Percentiles rank a stretch among this genome's conserved stretches.
These are phyloP conservation scores for Sycophila sp. DNA, from an alignment of 1,140 invertebrate species.

Conservation along the genomic window DNA sequence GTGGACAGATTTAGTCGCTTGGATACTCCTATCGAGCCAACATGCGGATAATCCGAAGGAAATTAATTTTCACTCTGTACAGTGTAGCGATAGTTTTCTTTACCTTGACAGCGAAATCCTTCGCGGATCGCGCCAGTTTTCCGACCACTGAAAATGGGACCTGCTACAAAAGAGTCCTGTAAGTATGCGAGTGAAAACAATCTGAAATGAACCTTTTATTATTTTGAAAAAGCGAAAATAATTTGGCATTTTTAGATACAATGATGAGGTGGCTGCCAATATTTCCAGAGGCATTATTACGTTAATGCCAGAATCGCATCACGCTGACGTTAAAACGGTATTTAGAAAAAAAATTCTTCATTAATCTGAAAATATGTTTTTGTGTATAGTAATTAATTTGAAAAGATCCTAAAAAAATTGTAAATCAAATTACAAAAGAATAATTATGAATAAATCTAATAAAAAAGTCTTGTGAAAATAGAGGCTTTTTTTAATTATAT, in stretches of 20 bases:
- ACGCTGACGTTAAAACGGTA: constrained; percentile 14
- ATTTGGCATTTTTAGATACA: constrained; percentile 40
- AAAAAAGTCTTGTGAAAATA: not conserved
- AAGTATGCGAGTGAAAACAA: constrained; percentile 43
- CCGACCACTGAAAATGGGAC: constrained; percentile 50
- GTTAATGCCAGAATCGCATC: constrained; percentile 32
- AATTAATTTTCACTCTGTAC: not conserved
- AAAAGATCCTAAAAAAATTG: not conserved
- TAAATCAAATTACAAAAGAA: not conserved
- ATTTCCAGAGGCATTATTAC: constrained; percentile 43
- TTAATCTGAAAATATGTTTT: too few species aligned
- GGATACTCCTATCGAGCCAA: not conserved
- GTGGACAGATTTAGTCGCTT: constrained; percentile 1
- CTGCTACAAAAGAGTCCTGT: constrained; percentile 60
- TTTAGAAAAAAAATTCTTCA: too few species aligned
- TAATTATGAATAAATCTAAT: not conserved
- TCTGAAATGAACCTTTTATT: not conserved
- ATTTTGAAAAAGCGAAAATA: not conserved
- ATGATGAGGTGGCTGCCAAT: constrained; percentile 39
- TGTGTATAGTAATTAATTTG: too few species aligned
- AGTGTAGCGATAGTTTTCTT: not conserved
- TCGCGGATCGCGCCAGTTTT: constrained; percentile 26
- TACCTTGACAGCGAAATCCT: not conserved
- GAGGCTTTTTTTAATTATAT: too few species aligned
- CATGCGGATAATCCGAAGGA: constrained; percentile 18